phyloP scores from a whole-genome alignment of 1,140 invertebrate species.

The Trichoplusia ni region DNA sequence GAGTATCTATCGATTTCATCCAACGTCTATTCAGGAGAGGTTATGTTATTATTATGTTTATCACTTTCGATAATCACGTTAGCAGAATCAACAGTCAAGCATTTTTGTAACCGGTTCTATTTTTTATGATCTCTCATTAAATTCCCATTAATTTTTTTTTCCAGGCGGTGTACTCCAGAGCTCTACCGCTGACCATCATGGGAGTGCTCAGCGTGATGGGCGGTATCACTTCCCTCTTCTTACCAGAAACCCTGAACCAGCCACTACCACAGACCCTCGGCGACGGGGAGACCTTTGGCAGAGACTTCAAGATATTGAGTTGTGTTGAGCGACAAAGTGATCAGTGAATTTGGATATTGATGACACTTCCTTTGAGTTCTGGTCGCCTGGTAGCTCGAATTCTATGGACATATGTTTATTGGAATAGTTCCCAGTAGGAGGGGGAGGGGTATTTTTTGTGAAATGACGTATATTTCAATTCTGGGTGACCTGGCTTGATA shows the following conservation, averaged over 20 bases:
- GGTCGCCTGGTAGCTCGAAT: no score
- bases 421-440: no score
- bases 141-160: conserved; percentile 31
- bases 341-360: neutral
- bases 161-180: conserved; percentile 73
- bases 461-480: no score
- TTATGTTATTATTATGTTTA: no score
- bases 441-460: no score
- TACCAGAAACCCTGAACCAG: conserved; percentile 91
- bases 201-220: conserved; percentile 87
- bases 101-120: neutral
- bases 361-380: no score
- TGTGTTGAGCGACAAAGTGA: conserved; percentile 45
- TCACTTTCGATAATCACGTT: no score
- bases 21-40: no score
- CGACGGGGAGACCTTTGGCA: conserved; percentile 88
- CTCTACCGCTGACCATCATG: conserved; percentile 89
- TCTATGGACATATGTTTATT: no score
- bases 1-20: no score
- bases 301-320: conserved; percentile 73
- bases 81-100: no score
- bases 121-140: neutral
- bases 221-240: conserved; percentile 87
- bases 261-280: conserved; percentile 90
- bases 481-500: no score